phyloP scores from a whole-genome alignment of 2,113 vertebrate species.

The Tenebrosternarchus preto region DNA sequence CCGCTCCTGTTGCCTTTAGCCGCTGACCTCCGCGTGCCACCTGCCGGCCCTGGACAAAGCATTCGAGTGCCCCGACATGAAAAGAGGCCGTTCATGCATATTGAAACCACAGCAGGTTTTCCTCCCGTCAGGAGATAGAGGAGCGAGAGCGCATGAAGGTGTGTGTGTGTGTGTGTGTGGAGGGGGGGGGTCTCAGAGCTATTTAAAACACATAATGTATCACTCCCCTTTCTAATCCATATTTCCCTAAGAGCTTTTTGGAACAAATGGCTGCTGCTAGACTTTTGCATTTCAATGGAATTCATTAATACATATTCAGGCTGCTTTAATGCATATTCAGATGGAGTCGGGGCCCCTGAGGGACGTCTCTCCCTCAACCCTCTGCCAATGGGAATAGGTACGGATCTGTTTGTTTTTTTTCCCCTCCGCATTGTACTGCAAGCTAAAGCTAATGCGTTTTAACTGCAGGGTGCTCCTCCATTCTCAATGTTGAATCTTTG shows the following conservation, averaged over 20 bases:
- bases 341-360: slow-evolving; percentile 5
- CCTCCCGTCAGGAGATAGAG: slow-evolving; percentile 36
- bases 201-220: slow-evolving; percentile 56
- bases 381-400: slow-evolving; percentile 22
- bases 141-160: not conserved
- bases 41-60: slow-evolving; percentile 64
- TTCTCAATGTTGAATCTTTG: slow-evolving; percentile 35
- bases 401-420: not conserved
- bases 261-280: slow-evolving; percentile 64
- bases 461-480: slow-evolving; percentile 28
- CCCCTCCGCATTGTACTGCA: slow-evolving; percentile 1
- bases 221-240: slow-evolving; percentile 69
- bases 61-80: slow-evolving; percentile 55
- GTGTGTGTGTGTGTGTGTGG: no score
- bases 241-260: slow-evolving; percentile 62
- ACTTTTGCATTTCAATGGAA: slow-evolving; percentile 63
- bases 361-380: slow-evolving; percentile 12
- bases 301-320: slow-evolving; percentile 50
- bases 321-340: no score
- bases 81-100: slow-evolving; percentile 68
- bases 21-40: slow-evolving; percentile 55
- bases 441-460: slow-evolving; percentile 43
- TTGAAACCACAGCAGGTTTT: slow-evolving; percentile 70
- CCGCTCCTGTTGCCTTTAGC: not conserved
- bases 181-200: slow-evolving; percentile 39